Base-by-base conservation (phyloP, 2,888 invertebrate species). In the Halictus quadricinctus region DNA sequence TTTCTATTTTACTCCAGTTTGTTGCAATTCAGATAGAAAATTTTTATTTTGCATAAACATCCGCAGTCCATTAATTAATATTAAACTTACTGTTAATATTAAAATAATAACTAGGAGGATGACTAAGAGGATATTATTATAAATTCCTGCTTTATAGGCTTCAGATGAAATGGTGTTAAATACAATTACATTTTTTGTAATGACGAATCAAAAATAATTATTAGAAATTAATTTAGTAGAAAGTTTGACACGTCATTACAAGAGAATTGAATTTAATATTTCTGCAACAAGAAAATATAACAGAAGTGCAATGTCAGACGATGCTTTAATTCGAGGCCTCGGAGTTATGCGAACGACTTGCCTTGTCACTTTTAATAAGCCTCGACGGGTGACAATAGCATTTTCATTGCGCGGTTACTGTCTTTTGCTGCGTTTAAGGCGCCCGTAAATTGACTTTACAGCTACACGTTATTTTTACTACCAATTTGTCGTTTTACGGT, bases 401-500 rank as follows among this genome's bases (percentile, higher is more conserved):
- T 43, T 76, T 84, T 84, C 66, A 83, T 79, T 48, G 66, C 72
- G 21, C 75, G 25, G 72, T 79, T 72, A 79, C 75, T 83, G 48
- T 83, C 75, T 72, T 29, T 36, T 46, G 66, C 72, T 43, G 64
- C 84, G 72, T 76, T 76, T 72, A 72, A 72, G n/a, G 10, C 29
- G 79, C 2, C n/a, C 75, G 15, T 84, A 84, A 84, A 83, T 79
- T 50, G 66, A 66, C n/a, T 76, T 84, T 83, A 83, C 54, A n/a
- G 66, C 58, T 21, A 58, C 78, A 54, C 74, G 83, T 84, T 83
- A 84, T 48, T 79, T 84, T 84, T 83, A 83, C n/a, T 76, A 43
- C 41, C 83, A 83, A 83, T 84, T 84, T 79, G 84, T 84, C 84
- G 72, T 58, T 84, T 84, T 76, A 84, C 6, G 48, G 41, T n/a